Evolutionary conservation across 2,797 vertebrate genomes (phyloP).

Genomic region (Varecia variegata): DNA sequence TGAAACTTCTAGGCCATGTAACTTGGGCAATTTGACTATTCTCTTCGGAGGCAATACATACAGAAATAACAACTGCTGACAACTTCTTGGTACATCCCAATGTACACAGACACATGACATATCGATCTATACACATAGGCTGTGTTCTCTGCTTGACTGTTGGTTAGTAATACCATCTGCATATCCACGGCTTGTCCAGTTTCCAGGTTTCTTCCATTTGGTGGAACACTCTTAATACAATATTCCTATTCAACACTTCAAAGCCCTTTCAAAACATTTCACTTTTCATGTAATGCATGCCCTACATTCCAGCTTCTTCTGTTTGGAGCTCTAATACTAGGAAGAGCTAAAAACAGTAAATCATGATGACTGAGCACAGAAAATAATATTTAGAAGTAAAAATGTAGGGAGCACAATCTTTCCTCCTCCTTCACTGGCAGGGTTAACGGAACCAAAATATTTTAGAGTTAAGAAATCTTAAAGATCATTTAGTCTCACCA

Average conservation of each 20-base stretch:
- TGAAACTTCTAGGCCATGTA: neutral
- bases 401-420: neutral
- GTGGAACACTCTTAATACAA: slow-evolving; percentile 70
- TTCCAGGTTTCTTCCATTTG: slow-evolving; percentile 64
- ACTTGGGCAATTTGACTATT: neutral
- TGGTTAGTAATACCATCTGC: slow-evolving; percentile 67
- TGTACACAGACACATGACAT: slow-evolving; percentile 13
- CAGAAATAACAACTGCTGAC: slow-evolving; percentile 68
- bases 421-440: neutral
- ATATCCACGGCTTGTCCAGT: slow-evolving; percentile 52
- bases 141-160: slow-evolving; percentile 60
- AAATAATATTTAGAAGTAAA: slow-evolving; percentile 30
- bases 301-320: slow-evolving; percentile 48
- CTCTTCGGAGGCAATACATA: neutral
- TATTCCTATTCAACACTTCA: slow-evolving; percentile 76
- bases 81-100: slow-evolving; percentile 39
- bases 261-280: slow-evolving; percentile 74
- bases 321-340: neutral
- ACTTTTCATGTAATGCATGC: slow-evolving; percentile 55
- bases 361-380: neutral
- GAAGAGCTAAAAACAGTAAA: slow-evolving; percentile 45
- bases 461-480: slow-evolving; percentile 8
- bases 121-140: slow-evolving; percentile 40
- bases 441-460: neutral
- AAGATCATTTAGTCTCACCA: neutral